Percentiles rank a stretch among this genome's conserved stretches.
Conservation (phyloP, 2,888 invertebrate genomes). For the Mythimna vitellina region DNA sequence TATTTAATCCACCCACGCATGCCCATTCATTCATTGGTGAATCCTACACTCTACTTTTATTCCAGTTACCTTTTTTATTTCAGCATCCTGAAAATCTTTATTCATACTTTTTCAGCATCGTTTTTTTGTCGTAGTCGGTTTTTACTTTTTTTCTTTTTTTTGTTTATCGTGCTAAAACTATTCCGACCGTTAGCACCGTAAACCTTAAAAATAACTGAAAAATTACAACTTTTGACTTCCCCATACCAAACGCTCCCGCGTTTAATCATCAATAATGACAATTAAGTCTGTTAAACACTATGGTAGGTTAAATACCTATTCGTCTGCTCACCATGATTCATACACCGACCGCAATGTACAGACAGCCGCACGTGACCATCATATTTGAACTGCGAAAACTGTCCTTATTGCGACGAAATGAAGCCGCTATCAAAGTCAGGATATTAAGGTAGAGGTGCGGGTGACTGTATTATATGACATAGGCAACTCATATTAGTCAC, state of each 20-base stretch:
- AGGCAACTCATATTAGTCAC: constrained; percentile 1
- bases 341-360: constrained; percentile 44
- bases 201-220: neutral
- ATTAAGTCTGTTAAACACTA: constrained; percentile 51
- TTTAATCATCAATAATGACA: constrained; percentile 52
- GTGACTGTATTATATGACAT: constrained; percentile 13
- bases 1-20: no score
- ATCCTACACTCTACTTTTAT: no score
- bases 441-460: neutral
- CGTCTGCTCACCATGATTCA: constrained; percentile 50
- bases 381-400: constrained; percentile 4
- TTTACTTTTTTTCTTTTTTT: no score
- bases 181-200: neutral
- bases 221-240: neutral
- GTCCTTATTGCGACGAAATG: neutral
- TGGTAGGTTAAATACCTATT: constrained; percentile 46
- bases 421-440: neutral
- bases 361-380: neutral
- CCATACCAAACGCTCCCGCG: constrained; percentile 12
- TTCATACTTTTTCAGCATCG: no score
- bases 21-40: no score
- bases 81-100: no score
- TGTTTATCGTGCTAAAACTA: neutral
- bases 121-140: no score
- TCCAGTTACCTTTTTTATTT: no score